phyloP scores from a whole-genome alignment of 2,797 vertebrate species.

The Chanos chanos region DNA sequence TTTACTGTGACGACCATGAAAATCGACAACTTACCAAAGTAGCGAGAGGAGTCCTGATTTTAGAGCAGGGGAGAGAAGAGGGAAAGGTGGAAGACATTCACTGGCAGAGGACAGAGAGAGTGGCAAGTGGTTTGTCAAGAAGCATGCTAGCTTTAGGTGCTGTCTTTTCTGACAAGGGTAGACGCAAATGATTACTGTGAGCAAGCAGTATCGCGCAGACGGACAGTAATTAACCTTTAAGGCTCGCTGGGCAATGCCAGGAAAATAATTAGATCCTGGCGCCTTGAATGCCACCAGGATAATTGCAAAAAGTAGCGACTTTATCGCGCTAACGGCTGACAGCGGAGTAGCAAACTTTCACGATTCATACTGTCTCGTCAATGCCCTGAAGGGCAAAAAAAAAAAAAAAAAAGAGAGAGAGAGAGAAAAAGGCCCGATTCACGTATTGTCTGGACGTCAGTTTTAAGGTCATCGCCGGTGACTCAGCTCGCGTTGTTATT shows the following conservation, averaged over 20 bases:
- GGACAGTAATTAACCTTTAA: slow-evolving; percentile 77
- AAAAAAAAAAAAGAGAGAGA: too few relatives aligned
- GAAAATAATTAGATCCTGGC: slow-evolving; percentile 68
- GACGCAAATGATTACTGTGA: slow-evolving; percentile 61
- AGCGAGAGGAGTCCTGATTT: not conserved
- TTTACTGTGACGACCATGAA: too few relatives aligned
- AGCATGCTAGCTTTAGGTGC: slow-evolving; percentile 1
- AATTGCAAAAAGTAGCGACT: slow-evolving; percentile 38
- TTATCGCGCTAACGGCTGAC: slow-evolving; percentile 57
- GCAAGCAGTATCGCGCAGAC: slow-evolving; percentile 62
- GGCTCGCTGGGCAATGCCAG: slow-evolving; percentile 63
- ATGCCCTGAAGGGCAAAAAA: too few relatives aligned
- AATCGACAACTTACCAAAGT: slow-evolving; percentile 7
- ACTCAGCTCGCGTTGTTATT: too few relatives aligned
- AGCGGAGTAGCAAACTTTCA: slow-evolving; percentile 30
- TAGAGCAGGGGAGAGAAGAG: not conserved
- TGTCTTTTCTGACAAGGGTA: slow-evolving; percentile 4
- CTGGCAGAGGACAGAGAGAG: not conserved
- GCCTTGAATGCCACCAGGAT: slow-evolving; percentile 47
- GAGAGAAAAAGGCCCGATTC: too few relatives aligned
- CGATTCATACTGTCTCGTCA: slow-evolving; percentile 40
- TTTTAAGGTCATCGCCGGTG: too few relatives aligned
- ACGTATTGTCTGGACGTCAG: too few relatives aligned
- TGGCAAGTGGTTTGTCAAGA: not conserved
- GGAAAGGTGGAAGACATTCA: too few relatives aligned